A percentile compares a stretch with the other conserved stretches of the same genome.
phyloP scores from a whole-genome alignment of 2,113 vertebrate genomes.

The Ophiodon elongatus region DNA sequence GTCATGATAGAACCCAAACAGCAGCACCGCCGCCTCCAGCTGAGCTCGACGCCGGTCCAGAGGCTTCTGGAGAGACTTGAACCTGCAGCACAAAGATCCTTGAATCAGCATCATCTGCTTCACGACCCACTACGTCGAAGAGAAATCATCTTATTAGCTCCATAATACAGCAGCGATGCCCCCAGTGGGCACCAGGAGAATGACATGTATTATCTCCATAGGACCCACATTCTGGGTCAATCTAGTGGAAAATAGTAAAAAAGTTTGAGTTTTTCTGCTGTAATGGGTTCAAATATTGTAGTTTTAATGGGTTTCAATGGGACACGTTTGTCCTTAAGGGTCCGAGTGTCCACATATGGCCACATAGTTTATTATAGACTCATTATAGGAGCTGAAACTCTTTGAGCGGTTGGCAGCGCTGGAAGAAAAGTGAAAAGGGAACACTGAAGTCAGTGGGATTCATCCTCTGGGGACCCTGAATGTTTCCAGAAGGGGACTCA shows the following conservation, averaged over 20 bases:
- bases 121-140: not conserved
- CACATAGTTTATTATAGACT: no score
- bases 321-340: no score
- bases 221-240: no score
- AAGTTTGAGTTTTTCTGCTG: no score
- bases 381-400: not conserved
- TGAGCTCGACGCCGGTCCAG: slow-evolving; percentile 79
- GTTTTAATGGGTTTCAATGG: no score
- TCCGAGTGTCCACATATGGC: no score
- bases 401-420: not conserved
- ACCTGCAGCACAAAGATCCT: slow-evolving; percentile 75
- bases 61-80: slow-evolving; percentile 88
- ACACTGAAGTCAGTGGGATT: not conserved
- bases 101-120: not conserved
- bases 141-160: no score
- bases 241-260: no score
- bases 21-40: slow-evolving; percentile 85
- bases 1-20: slow-evolving; percentile 87
- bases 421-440: not conserved
- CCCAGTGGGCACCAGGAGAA: no score
- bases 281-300: no score
- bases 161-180: no score
- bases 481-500: slow-evolving; percentile 57
- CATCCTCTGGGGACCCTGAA: not conserved
- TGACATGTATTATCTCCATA: no score